phyloP scores from a whole-genome alignment of 2,888 invertebrate genomes.

The Platycheirus rosarum region DNA sequence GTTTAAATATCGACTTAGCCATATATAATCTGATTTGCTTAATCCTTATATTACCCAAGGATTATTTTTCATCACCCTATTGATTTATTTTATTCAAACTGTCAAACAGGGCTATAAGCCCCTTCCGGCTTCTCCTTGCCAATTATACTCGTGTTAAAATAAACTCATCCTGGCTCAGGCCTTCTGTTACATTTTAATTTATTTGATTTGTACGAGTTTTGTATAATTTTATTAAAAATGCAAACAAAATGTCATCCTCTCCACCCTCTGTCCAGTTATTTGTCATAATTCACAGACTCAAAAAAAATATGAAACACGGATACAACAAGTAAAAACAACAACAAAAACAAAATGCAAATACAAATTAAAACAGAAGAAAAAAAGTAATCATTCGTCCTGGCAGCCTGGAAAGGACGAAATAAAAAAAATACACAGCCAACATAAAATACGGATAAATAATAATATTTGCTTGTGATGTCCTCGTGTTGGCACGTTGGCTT shows the following conservation, averaged over 20 bases:
- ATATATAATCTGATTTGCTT: no score
- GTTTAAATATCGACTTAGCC: no score
- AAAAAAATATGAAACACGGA: background rate
- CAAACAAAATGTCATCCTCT: constrained; percentile 11
- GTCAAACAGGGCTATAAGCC: no score
- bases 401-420: background rate
- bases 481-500: constrained; percentile 21
- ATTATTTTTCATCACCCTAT: no score
- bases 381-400: constrained; percentile 25
- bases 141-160: background rate
- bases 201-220: constrained; percentile 40
- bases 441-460: constrained; percentile 38
- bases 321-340: background rate
- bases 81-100: no score
- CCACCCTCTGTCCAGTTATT: background rate
- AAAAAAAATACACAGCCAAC: background rate
- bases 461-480: constrained; percentile 33
- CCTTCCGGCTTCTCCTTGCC: no score
- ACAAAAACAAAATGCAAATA: constrained; percentile 3
- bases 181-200: constrained; percentile 28
- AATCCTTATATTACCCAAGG: no score
- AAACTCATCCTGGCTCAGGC: constrained; percentile 9
- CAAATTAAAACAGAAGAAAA: constrained; percentile 17
- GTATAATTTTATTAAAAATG: constrained; percentile 35
- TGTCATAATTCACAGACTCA: constrained; percentile 27